Evolutionary conservation across 1,140 invertebrate genomes (phyloP).

Genomic region (Hyphantria cunea): DNA sequence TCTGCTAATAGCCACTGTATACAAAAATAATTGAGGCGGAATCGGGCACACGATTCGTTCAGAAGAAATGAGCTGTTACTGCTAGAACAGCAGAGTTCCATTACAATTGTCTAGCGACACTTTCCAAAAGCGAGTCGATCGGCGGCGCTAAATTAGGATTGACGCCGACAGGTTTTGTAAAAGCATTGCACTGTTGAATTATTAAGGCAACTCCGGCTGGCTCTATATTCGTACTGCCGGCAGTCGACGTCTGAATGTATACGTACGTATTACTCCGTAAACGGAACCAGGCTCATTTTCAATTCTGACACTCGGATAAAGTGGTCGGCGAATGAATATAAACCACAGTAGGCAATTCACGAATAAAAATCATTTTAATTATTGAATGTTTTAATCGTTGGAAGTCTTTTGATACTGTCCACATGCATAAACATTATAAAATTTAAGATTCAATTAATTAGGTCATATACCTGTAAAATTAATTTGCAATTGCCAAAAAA

Average conservation of each 20-base stretch:
- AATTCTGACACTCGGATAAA: slow-evolving; percentile 75
- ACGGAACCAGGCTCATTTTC: slow-evolving; percentile 67
- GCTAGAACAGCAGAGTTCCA: slow-evolving; percentile 70
- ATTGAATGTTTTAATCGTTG: slow-evolving; percentile 14
- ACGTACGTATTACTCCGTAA: slow-evolving; percentile 64
- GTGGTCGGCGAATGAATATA: slow-evolving; percentile 56
- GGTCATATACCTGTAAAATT: too few relatives aligned
- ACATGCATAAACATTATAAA: too few relatives aligned
- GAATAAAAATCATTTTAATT: slow-evolving; percentile 21
- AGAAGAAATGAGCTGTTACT: slow-evolving; percentile 35
- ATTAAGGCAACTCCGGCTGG: slow-evolving; percentile 75
- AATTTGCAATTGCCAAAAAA: too few relatives aligned
- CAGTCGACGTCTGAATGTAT: slow-evolving; percentile 49
- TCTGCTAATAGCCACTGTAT: background rate
- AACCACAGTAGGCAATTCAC: slow-evolving; percentile 42
- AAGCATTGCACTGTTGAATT: slow-evolving; percentile 81
- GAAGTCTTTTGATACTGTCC: too few relatives aligned
- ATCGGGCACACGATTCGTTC: slow-evolving; percentile 16
- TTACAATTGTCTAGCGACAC: slow-evolving; percentile 76
- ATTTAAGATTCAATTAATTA: too few relatives aligned
- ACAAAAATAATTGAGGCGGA: slow-evolving; percentile 26
- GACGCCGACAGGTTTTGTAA: slow-evolving; percentile 80
- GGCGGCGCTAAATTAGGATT: slow-evolving; percentile 75
- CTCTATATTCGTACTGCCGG: slow-evolving; percentile 70
- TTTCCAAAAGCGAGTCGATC: slow-evolving; percentile 73